phyloP scores from a whole-genome alignment of 2,797 vertebrate species.

The Tragelaphus eurycerus region DNA sequence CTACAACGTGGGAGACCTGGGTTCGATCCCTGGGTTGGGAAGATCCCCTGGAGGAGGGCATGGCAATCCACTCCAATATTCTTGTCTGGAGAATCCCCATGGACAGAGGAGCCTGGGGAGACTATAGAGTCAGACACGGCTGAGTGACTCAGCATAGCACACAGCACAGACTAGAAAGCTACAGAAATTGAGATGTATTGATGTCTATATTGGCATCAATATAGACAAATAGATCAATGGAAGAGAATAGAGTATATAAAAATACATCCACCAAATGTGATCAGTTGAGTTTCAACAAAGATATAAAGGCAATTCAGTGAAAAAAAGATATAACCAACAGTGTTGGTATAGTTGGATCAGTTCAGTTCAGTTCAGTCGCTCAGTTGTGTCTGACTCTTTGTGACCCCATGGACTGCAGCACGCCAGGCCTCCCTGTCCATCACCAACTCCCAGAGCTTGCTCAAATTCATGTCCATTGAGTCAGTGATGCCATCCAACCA shows the following conservation, averaged over 20 bases:
- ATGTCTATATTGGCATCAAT: neutral
- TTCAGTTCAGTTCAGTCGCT: neutral
- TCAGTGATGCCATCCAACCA: neutral
- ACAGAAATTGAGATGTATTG: neutral
- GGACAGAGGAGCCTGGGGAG: neutral
- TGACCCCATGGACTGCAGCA: neutral
- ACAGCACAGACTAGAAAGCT: neutral
- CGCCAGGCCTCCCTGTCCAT: neutral
- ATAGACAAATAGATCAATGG: neutral
- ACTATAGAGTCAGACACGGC: accelerated
- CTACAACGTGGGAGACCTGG: neutral
- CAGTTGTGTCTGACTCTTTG: neutral
- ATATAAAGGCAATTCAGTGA: neutral
- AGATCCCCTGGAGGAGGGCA: neutral
- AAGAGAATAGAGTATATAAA: neutral
- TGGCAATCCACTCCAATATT: neutral
- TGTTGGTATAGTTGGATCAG: neutral
- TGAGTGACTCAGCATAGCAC: neutral
- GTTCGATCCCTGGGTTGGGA: neutral
- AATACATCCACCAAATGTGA: neutral
- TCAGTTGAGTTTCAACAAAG: neutral
- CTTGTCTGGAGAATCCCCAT: neutral
- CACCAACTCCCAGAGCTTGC: neutral
- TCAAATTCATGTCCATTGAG: neutral
- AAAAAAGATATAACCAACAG: neutral